phyloP scores from a whole-genome alignment of 2,888 invertebrate species.

The Rhyacophila evoluta region DNA sequence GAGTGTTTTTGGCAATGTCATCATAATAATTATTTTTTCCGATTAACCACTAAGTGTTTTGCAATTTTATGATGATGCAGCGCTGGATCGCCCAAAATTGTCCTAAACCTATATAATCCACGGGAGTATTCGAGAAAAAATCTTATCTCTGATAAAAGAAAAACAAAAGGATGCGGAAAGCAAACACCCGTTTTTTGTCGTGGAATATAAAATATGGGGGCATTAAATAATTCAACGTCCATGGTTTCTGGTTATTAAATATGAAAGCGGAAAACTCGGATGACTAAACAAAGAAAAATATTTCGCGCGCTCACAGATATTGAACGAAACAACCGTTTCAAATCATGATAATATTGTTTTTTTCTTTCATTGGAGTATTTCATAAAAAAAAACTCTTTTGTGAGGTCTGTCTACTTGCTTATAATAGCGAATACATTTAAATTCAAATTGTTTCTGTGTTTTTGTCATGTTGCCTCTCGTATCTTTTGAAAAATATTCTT shows the following conservation, averaged over 20 bases:
- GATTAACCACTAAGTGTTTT: neutral
- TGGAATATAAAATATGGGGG: constrained; percentile 19
- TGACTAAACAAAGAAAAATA: constrained; percentile 23
- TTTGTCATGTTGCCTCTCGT: neutral
- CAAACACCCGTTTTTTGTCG: constrained; percentile 20
- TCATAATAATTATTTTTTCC: too few relatives aligned
- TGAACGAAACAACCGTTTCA: neutral
- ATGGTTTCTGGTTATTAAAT: constrained; percentile 24
- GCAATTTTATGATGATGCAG: neutral
- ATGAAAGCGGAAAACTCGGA: constrained; percentile 24
- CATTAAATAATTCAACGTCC: constrained; percentile 17
- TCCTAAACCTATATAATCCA: neutral
- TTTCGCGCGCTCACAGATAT: neutral
- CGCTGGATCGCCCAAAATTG: neutral
- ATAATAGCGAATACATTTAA: neutral
- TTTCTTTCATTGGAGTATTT: neutral
- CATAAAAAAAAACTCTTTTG: neutral
- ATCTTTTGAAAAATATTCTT: neutral
- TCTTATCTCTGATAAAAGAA: neutral
- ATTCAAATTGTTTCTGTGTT: neutral
- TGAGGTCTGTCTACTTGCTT: neutral
- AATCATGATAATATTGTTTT: neutral
- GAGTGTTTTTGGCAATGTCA: too few relatives aligned
- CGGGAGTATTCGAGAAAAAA: constrained; percentile 9
- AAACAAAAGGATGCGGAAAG: constrained; percentile 10